Conservation (phyloP, 2,113 vertebrate species). For the Lethenteron reissneri region DNA sequence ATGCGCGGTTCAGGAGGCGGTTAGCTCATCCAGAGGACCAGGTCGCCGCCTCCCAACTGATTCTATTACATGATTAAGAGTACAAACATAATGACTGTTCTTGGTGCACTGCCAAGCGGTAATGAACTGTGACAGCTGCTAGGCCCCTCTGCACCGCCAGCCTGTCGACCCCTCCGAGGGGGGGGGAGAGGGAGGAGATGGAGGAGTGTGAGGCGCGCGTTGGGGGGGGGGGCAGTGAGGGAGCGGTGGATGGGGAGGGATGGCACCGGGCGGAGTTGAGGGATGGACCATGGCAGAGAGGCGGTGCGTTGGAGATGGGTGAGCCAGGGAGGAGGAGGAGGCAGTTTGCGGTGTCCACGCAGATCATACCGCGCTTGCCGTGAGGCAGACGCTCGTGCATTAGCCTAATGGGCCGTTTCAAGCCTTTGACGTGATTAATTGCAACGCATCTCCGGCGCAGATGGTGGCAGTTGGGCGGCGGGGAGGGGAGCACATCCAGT, state of each 20-base stretch:
- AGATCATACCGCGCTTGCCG: background rate
- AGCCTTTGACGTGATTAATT: slow-evolving; percentile 3
- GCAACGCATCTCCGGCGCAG: background rate
- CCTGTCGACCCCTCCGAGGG: no score
- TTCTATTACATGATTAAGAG: slow-evolving; percentile 2
- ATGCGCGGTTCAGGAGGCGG: no score
- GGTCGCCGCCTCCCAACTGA: background rate
- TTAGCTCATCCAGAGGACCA: background rate
- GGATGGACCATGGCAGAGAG: no score
- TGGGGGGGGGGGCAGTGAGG: no score
- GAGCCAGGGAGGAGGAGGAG: background rate
- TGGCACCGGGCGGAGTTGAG: no score
- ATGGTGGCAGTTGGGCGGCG: slow-evolving; percentile 4
- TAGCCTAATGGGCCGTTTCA: slow-evolving; percentile 7
- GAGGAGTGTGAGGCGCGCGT: no score
- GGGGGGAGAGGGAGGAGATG: no score
- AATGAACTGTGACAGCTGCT: slow-evolving; percentile 4
- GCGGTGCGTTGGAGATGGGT: no score
- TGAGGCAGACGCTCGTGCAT: background rate
- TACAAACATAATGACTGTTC: slow-evolving; percentile 2
- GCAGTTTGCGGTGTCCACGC: background rate
- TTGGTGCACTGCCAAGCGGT: background rate
- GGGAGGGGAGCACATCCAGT: background rate
- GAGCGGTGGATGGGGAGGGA: no score
- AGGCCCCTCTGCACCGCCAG: no score